These are phyloP conservation scores for Plusia festucae DNA, from an alignment of 2,888 invertebrate species.

Conservation along the genomic window DNA sequence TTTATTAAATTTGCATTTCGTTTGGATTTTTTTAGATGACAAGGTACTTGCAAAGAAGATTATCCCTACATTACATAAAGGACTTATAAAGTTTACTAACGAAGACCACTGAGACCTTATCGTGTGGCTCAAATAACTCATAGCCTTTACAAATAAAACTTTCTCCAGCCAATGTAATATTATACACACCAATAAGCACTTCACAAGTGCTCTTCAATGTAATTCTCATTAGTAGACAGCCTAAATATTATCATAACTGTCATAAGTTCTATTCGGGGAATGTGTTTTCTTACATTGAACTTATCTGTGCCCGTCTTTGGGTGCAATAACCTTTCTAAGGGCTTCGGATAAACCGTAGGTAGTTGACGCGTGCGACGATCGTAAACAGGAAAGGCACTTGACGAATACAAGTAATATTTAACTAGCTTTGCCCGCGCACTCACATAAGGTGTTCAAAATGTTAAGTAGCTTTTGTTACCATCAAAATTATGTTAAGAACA, in stretches of 20 bases:
- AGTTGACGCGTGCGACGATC: constrained; percentile 61
- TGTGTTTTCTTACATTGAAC: constrained; percentile 74
- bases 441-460: background rate
- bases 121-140: constrained; percentile 18
- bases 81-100: constrained; percentile 41
- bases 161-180: constrained; percentile 41
- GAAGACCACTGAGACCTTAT: constrained; percentile 39
- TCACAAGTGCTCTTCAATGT: constrained; percentile 39
- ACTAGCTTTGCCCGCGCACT: constrained; percentile 9
- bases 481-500: background rate
- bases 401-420: constrained; percentile 42
- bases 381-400: constrained; percentile 53
- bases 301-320: constrained; percentile 69
- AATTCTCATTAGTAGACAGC: constrained; percentile 59
- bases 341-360: constrained; percentile 65
- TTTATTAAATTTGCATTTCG: background rate
- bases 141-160: constrained; percentile 28
- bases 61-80: background rate
- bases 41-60: background rate
- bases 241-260: constrained; percentile 75
- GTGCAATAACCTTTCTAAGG: constrained; percentile 73
- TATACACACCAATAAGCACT: constrained; percentile 20
- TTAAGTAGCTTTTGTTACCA: background rate
- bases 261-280: constrained; percentile 65
- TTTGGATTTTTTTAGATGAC: background rate